Evolutionary conservation across 2,888 invertebrate genomes (phyloP).

Genomic region (Uropetala carovei): DNA sequence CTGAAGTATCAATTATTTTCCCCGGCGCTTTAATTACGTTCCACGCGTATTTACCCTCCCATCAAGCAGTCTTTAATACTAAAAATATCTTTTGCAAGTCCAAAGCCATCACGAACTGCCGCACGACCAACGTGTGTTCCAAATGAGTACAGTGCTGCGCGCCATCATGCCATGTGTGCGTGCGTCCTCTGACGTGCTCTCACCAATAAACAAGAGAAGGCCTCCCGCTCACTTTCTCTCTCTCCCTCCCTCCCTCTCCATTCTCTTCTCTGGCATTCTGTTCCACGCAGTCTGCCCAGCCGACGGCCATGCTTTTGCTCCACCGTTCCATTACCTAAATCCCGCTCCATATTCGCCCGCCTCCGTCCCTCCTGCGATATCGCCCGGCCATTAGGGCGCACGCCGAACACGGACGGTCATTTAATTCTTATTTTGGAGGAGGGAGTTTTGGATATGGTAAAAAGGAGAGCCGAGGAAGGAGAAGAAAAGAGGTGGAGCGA

Average conservation of each 20-base stretch:
- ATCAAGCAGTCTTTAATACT: not conserved
- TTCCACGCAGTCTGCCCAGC: not conserved
- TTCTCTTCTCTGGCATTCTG: not conserved
- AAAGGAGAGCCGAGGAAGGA: not conserved
- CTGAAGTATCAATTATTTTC: not conserved
- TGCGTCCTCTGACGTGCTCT: not conserved
- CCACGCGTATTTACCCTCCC: not conserved
- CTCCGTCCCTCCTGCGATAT: not conserved
- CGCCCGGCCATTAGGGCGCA: conserved; percentile 39
- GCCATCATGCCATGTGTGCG: no score
- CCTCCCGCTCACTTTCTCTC: no score
- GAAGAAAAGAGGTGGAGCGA: not conserved
- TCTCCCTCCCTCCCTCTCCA: not conserved
- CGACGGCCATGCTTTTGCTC: not conserved
- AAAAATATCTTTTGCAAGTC: not conserved
- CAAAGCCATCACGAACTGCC: not conserved
- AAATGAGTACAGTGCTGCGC: not conserved
- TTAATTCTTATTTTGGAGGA: conserved; percentile 6
- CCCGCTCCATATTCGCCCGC: not conserved
- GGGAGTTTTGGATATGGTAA: not conserved
- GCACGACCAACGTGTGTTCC: not conserved
- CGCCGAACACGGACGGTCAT: conserved; percentile 2
- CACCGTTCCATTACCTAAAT: conserved; percentile 9
- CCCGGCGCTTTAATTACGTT: not conserved
- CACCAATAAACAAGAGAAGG: not conserved